phyloP scores from a whole-genome alignment of 2,888 invertebrate genomes.

The Disparrhopalites patrizii region DNA sequence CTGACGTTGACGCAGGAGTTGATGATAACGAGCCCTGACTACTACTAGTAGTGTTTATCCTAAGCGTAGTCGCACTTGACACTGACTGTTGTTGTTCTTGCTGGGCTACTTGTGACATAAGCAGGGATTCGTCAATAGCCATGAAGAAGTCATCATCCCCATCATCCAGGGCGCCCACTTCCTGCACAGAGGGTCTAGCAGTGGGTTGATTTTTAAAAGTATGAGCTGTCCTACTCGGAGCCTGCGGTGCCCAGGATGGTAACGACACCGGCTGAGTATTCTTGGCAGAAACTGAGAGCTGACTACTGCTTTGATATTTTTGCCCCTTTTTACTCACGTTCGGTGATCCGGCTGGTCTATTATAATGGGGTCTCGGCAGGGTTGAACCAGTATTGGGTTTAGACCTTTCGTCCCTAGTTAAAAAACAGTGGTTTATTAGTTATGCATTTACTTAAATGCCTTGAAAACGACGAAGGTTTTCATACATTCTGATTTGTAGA shows the following conservation, averaged over 20 bases:
- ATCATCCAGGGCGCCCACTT: conserved; percentile 24
- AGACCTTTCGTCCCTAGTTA: no score
- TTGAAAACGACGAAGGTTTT: no score
- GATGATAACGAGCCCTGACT: no score
- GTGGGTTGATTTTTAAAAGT: background rate
- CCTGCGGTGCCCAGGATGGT: background rate
- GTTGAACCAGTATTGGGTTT: no score
- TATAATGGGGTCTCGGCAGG: no score
- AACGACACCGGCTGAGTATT: background rate
- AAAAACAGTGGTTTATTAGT: no score
- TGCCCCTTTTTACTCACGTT: no score
- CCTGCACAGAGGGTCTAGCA: background rate
- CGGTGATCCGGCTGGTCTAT: no score
- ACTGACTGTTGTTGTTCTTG: background rate
- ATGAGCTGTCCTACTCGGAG: background rate
- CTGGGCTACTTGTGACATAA: background rate
- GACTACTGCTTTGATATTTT: no score
- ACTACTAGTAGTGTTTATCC: background rate
- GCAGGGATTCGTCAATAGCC: conserved; percentile 41
- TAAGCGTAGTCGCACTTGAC: background rate
- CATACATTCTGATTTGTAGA: conserved; percentile 58
- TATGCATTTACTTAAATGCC: no score
- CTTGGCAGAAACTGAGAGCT: background rate
- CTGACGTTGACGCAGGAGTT: background rate
- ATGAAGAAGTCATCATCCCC: conserved; percentile 42